A percentile compares a stretch with the other conserved stretches of the same genome.
Evolutionary conservation across 2,113 vertebrate species (phyloP).

Genomic region (Syngnathus typhle): DNA sequence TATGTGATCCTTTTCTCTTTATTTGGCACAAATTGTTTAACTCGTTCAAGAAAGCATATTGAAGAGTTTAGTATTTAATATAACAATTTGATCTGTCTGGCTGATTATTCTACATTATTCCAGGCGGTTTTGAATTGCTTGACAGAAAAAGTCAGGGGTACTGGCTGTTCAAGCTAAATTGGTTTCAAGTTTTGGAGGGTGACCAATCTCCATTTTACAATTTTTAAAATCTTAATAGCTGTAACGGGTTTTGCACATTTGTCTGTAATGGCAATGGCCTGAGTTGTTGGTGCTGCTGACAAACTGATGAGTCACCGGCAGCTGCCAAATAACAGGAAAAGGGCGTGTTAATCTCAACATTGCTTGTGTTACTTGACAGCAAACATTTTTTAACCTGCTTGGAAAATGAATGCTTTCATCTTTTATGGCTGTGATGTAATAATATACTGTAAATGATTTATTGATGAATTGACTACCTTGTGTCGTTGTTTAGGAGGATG

Average conservation of each 20-base stretch:
- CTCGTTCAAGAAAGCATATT: too few relatives aligned
- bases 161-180: background rate
- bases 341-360: background rate
- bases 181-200: background rate
- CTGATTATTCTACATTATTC: too few relatives aligned
- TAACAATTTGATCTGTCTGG: too few relatives aligned
- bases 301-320: background rate
- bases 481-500: slow-evolving; percentile 26
- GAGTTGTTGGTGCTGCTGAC: background rate
- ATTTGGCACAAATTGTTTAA: too few relatives aligned
- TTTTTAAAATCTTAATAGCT: background rate
- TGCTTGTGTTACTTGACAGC: background rate
- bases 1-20: too few relatives aligned
- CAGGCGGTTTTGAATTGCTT: too few relatives aligned
- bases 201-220: background rate
- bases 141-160: too few relatives aligned
- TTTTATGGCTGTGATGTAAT: background rate
- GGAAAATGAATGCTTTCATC: background rate
- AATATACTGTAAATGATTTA: background rate
- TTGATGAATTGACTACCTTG: background rate
- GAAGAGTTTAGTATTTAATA: too few relatives aligned
- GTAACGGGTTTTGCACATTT: background rate
- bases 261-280: background rate
- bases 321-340: background rate
- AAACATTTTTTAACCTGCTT: background rate